Percentiles rank a stretch among this genome's conserved stretches.
Evolutionary conservation across 2,888 invertebrate species (phyloP).

Genomic region (Metalampra italica): DNA sequence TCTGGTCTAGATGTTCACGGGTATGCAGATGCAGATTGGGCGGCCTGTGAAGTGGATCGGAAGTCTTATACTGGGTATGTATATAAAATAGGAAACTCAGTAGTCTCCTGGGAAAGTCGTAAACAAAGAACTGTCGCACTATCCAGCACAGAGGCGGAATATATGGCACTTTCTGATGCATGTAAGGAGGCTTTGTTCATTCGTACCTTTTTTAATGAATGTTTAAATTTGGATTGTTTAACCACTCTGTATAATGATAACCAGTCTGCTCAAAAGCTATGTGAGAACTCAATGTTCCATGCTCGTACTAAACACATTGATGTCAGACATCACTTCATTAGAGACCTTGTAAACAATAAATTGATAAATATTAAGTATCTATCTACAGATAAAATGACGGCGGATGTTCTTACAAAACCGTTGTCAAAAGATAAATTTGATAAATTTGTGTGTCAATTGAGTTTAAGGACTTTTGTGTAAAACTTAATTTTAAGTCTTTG

Average conservation of each 20-base stretch:
- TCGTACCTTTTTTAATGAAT: slow-evolving; percentile 4
- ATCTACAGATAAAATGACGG: slow-evolving; percentile 2
- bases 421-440: slow-evolving; percentile 1
- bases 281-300: too few relatives aligned
- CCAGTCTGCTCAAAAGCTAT: too few relatives aligned
- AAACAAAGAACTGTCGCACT: slow-evolving; percentile 16
- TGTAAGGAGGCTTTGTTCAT: slow-evolving; percentile 11
- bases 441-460: too few relatives aligned
- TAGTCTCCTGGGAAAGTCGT: slow-evolving; percentile 13
- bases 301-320: too few relatives aligned
- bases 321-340: slow-evolving; percentile 1
- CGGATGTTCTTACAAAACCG: slow-evolving; percentile 6
- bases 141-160: slow-evolving; percentile 14
- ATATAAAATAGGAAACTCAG: slow-evolving; percentile 10
- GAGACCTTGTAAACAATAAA: slow-evolving; percentile 1
- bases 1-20: background rate
- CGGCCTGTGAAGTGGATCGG: slow-evolving; percentile 11
- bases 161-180: slow-evolving; percentile 13
- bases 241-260: too few relatives aligned
- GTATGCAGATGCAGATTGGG: slow-evolving; percentile 20
- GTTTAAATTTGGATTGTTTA: too few relatives aligned
- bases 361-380: slow-evolving; percentile 1
- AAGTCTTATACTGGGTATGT: slow-evolving; percentile 19
- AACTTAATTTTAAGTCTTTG: too few relatives aligned
- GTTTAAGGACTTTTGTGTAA: too few relatives aligned